These are phyloP conservation scores for Eupithecia abbreviata DNA, from an alignment of 2,888 invertebrate species.

Conservation along the genomic window DNA sequence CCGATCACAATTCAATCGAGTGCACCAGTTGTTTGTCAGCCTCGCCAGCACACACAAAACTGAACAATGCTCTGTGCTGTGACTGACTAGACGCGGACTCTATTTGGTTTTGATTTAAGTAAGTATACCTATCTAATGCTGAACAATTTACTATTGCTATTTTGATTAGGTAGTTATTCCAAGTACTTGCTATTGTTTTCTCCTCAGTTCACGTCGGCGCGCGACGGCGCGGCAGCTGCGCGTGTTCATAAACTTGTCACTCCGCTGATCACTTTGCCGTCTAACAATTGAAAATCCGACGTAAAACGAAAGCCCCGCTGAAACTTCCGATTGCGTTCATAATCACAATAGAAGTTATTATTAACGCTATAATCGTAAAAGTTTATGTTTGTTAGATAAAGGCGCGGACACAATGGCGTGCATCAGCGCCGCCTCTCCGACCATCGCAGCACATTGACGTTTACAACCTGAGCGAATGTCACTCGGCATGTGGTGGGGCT, in stretches of 20 bases:
- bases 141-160: background rate
- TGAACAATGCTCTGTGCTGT: conserved; percentile 9
- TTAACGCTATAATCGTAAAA: conserved; percentile 33
- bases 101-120: background rate
- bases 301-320: conserved; percentile 10
- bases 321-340: conserved; percentile 22
- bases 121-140: background rate
- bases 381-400: conserved; percentile 29
- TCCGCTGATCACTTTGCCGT: conserved; percentile 4
- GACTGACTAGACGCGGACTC: background rate
- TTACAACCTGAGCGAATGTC: conserved; percentile 66
- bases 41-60: conserved; percentile 12
- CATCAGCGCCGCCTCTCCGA: conserved; percentile 39
- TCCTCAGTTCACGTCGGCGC: background rate
- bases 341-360: conserved; percentile 23
- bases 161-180: no score
- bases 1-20: conserved; percentile 34
- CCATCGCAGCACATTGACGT: conserved; percentile 61
- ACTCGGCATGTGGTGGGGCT: conserved; percentile 26
- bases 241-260: conserved; percentile 11
- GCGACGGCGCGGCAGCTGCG: conserved; percentile 19
- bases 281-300: conserved; percentile 11
- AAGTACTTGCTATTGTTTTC: background rate
- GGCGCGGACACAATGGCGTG: conserved; percentile 20
- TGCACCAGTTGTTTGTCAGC: conserved; percentile 29